Percentiles rank a stretch among this genome's conserved stretches.
Evolutionary conservation across 2,888 invertebrate genomes (phyloP).

Genomic region (Thelaira solivaga): DNA sequence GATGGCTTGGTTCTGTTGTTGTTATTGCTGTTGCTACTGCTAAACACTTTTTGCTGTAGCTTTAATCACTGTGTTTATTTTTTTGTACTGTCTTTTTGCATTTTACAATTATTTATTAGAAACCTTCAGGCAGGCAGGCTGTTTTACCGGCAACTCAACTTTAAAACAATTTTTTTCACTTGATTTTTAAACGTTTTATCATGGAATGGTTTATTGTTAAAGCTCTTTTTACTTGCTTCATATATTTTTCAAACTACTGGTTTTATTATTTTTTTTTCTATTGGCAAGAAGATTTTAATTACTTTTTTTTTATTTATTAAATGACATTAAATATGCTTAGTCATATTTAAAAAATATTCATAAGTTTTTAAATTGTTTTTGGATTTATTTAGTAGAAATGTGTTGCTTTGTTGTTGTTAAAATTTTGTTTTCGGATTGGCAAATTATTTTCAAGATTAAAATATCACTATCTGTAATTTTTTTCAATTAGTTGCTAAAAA

Average conservation of each 20-base stretch:
- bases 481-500: too few species aligned
- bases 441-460: background rate
- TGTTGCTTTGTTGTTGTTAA: background rate
- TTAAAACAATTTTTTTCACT: slow-evolving; percentile 8
- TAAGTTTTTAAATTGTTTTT: background rate
- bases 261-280: slow-evolving; percentile 10
- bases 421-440: slow-evolving; percentile 19
- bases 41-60: slow-evolving; percentile 16
- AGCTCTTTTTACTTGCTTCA: background rate
- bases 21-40: background rate
- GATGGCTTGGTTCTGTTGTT: slow-evolving; percentile 3
- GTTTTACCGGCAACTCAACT: background rate
- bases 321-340: too few species aligned
- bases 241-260: slow-evolving; percentile 36
- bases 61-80: slow-evolving; percentile 46
- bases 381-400: background rate
- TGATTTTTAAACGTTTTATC: slow-evolving; percentile 30
- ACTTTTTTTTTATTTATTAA: too few species aligned
- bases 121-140: slow-evolving; percentile 63
- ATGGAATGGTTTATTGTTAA: background rate
- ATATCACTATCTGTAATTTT: too few species aligned
- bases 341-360: too few species aligned
- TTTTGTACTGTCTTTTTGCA: slow-evolving; percentile 58
- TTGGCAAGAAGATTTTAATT: too few species aligned
- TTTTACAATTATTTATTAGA: slow-evolving; percentile 67